phyloP scores from a whole-genome alignment of 2,113 vertebrate species.

The Cinclus cinclus region DNA sequence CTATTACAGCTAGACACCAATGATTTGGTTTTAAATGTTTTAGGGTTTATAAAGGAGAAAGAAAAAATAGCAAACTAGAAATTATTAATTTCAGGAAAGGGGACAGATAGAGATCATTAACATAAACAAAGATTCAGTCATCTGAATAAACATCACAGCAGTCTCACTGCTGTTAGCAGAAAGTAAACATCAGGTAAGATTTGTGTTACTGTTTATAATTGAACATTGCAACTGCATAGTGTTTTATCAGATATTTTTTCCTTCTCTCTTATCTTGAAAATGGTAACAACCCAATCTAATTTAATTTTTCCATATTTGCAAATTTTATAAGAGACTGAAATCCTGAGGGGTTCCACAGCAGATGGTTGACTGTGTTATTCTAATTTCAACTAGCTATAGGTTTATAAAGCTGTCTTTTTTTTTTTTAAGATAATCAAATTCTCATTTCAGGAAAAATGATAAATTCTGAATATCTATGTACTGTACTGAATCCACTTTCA shows the following conservation, averaged over 20 bases:
- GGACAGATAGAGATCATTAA: neutral
- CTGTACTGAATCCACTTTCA: constrained; percentile 33
- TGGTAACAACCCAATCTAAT: constrained; percentile 62
- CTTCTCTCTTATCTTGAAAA: constrained; percentile 52
- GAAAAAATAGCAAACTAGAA: neutral
- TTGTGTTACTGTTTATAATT: constrained; percentile 14
- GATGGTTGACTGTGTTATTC: constrained; percentile 70
- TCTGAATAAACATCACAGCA: neutral
- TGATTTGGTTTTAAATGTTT: neutral
- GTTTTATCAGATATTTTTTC: constrained; percentile 43
- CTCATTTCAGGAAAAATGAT: constrained; percentile 66
- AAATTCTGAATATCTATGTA: constrained; percentile 35
- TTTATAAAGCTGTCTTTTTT: constrained; percentile 67
- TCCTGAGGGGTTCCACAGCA: constrained; percentile 68
- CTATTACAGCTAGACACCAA: neutral
- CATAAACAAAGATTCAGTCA: neutral
- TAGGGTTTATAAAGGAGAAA: neutral
- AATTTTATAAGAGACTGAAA: constrained; percentile 67
- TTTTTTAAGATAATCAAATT: constrained; percentile 70
- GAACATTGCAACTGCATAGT: constrained; percentile 12
- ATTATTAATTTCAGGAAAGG: neutral
- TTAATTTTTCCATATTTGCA: constrained; percentile 70
- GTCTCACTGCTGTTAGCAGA: neutral
- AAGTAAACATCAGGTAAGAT: constrained; percentile 28
- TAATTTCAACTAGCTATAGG: constrained; percentile 72